These are phyloP conservation scores for Meloidogyne hapla DNA, from an alignment of 1,140 invertebrate genomes.

Conservation along the genomic window DNA sequence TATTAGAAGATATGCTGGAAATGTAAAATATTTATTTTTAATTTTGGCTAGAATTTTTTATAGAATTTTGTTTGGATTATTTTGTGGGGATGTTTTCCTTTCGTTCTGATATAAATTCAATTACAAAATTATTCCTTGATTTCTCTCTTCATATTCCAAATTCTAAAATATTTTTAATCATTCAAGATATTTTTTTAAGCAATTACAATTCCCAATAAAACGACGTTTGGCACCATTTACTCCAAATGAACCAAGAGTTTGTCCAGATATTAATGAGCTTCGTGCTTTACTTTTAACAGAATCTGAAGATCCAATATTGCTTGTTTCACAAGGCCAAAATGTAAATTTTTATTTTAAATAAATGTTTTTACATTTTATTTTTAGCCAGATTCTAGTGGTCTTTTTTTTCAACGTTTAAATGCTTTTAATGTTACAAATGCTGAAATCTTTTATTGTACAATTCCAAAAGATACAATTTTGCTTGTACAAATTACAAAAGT, in stretches of 20 bases:
- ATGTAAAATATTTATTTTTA: background rate
- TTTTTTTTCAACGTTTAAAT: background rate
- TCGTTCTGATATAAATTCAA: no score
- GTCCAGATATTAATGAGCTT: slow-evolving; percentile 13
- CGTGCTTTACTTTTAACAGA: background rate
- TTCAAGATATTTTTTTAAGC: background rate
- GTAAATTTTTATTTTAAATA: background rate
- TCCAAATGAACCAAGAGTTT: slow-evolving; percentile 2
- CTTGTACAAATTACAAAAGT: slow-evolving; percentile 26
- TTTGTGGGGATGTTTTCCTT: no score
- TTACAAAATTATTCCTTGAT: no score
- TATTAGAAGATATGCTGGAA: background rate
- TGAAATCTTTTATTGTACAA: slow-evolving; percentile 7
- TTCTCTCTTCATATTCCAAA: no score
- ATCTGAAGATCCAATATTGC: slow-evolving; percentile 1
- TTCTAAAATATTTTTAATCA: background rate
- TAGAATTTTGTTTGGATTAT: no score
- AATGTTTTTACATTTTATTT: background rate
- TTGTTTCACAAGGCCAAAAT: slow-evolving; percentile 21
- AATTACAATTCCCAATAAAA: slow-evolving; percentile 22
- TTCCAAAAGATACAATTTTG: slow-evolving; percentile 30
- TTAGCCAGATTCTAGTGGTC: slow-evolving; percentile 6
- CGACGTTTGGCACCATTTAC: slow-evolving; percentile 13
- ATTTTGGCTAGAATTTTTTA: no score
- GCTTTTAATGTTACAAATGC: slow-evolving; percentile 3